Evolutionary conservation across 2,888 invertebrate genomes (phyloP).

Genomic region (Colostygia pectinataria): DNA sequence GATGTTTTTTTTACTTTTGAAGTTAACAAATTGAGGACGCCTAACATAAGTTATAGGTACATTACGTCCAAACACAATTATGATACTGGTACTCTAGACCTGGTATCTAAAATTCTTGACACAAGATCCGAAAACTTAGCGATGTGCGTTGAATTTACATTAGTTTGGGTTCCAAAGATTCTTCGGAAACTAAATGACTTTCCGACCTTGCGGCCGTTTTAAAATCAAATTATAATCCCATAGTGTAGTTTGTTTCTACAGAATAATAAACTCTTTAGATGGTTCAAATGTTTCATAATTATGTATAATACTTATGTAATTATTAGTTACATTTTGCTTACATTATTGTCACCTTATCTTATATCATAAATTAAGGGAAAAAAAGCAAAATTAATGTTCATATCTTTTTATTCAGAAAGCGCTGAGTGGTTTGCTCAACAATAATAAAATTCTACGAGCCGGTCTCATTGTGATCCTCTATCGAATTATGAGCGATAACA

Average conservation of each 20-base stretch:
- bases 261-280: conserved; percentile 10
- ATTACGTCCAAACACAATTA: too few relatives aligned
- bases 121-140: conserved; percentile 25
- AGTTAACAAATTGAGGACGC: too few relatives aligned
- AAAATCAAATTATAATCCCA: conserved; percentile 29
- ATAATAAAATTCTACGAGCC: conserved; percentile 31
- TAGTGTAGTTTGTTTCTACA: conserved; percentile 23
- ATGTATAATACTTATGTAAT: too few relatives aligned
- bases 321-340: too few relatives aligned
- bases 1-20: too few relatives aligned
- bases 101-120: conserved; percentile 21
- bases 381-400: conserved; percentile 4
- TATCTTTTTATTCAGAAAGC: conserved; percentile 7
- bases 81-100: conserved; percentile 7
- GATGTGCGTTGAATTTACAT: conserved; percentile 34
- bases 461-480: conserved; percentile 31
- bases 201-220: conserved; percentile 25
- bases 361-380: background rate
- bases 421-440: conserved; percentile 18
- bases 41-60: too few relatives aligned
- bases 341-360: background rate
- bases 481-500: conserved; percentile 45
- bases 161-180: conserved; percentile 24
- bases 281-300: too few relatives aligned
- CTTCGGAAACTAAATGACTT: conserved; percentile 30